Evolutionary conservation across 1,140 invertebrate genomes (phyloP).

Genomic region (Drosophila ohnishii): DNA sequence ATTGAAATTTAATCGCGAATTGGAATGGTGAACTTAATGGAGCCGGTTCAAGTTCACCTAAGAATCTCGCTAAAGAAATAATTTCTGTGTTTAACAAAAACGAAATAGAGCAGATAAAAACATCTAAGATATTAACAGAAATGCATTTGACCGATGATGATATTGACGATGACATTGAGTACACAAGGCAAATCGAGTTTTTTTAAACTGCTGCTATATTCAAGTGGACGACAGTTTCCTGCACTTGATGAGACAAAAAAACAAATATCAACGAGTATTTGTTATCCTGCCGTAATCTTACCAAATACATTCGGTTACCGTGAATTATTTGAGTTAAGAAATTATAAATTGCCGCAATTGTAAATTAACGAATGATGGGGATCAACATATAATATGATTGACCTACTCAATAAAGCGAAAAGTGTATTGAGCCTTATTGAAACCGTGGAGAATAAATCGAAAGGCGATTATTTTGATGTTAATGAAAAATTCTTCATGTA

Average conservation of each 20-base stretch:
- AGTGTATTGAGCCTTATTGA: neutral
- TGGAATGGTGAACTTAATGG: neutral
- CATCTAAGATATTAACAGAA: conserved; percentile 8
- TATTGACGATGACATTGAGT: neutral
- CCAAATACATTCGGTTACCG: conserved; percentile 20
- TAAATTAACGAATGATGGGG: too few relatives aligned
- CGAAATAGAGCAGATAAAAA: conserved; percentile 4
- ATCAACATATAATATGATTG: conserved; percentile 1
- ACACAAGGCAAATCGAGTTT: neutral
- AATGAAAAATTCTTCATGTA: neutral
- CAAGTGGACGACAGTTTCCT: neutral
- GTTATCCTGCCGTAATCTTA: conserved; percentile 22
- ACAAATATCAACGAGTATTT: conserved; percentile 10
- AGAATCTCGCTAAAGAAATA: too few relatives aligned
- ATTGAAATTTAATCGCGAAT: conserved; percentile 29
- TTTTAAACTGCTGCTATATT: neutral
- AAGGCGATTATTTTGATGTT: neutral
- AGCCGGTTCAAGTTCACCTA: too few relatives aligned
- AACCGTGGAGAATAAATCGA: neutral
- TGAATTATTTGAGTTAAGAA: neutral
- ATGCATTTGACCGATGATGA: neutral
- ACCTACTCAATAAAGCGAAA: neutral
- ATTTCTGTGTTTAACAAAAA: conserved; percentile 2
- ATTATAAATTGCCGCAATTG: neutral
- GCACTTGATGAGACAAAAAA: conserved; percentile 6